Conservation (phyloP, 2,797 vertebrate species). For the Podarcis lilfordi region DNA sequence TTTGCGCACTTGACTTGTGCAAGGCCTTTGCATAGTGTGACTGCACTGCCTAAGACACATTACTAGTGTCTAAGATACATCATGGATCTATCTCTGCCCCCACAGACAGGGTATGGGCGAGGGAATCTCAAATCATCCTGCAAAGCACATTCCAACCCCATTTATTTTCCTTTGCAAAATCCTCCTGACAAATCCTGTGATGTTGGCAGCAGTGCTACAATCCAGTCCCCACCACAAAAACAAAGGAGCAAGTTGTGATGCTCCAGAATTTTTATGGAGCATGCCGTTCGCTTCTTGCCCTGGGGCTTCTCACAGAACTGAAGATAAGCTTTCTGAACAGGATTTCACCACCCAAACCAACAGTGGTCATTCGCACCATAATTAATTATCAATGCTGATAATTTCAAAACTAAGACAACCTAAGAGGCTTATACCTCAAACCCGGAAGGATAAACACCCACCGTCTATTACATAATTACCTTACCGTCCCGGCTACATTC, state of each 20-base stretch:
- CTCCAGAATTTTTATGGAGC: neutral
- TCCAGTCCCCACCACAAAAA: neutral
- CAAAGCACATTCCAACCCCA: neutral
- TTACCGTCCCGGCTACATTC: too few species aligned
- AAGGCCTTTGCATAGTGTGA: neutral
- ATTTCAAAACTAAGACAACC: neutral
- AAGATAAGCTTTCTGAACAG: neutral
- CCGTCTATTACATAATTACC: too few species aligned
- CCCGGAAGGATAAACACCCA: too few species aligned
- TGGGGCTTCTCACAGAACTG: neutral
- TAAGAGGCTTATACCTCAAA: too few species aligned
- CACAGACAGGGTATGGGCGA: neutral
- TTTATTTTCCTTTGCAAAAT: neutral
- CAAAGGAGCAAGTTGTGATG: neutral
- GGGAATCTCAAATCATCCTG: neutral
- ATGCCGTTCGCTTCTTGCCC: neutral
- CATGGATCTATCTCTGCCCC: neutral
- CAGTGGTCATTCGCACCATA: neutral
- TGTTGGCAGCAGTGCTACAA: neutral
- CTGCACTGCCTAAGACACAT: neutral
- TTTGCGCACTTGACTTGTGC: too few species aligned
- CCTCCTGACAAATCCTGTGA: neutral
- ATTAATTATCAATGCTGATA: neutral
- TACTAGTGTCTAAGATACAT: too few species aligned
- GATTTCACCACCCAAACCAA: neutral